A percentile compares a stretch with the other conserved stretches of the same genome.
These are phyloP conservation scores for Actinia equina DNA, from an alignment of 64 coral and sea anemone genomes.

Conservation along the genomic window DNA sequence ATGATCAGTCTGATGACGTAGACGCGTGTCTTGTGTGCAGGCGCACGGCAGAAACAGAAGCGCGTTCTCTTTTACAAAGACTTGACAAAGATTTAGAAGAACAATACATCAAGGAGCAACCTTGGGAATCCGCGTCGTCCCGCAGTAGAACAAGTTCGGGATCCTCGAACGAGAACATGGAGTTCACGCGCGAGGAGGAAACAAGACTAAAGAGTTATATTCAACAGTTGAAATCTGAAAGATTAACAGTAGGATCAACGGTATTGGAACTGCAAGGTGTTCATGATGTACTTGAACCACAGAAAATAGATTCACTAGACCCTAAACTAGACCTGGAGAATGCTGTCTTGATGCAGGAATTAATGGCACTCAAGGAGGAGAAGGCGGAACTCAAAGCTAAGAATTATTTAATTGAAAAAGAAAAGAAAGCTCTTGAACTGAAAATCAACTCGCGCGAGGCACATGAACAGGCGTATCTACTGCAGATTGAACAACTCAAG, in stretches of 20 bases:
- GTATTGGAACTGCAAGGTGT: constrained; percentile 88
- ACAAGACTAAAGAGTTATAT: constrained; percentile 84
- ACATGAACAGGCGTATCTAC: constrained; percentile 88
- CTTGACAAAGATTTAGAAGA: constrained; percentile 81
- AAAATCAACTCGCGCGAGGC: constrained; percentile 88
- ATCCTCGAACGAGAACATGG: constrained; percentile 86
- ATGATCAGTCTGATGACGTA: constrained; percentile 55
- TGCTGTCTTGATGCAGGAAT: constrained; percentile 94
- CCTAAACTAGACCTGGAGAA: constrained; percentile 96
- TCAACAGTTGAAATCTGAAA: constrained; percentile 77
- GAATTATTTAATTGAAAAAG: constrained; percentile 99
- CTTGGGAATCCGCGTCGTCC: constrained; percentile 95
- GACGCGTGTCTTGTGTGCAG: constrained; percentile 71
- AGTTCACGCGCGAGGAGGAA: constrained; percentile 88
- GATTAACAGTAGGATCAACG: constrained; percentile 76
- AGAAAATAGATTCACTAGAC: constrained; percentile 78
- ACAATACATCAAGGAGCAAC: constrained; percentile 57
- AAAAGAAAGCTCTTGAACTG: constrained; percentile 93
- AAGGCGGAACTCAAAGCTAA: constrained; percentile 96
- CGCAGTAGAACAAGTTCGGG: constrained; percentile 91
- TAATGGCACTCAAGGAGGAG: constrained; percentile 97
- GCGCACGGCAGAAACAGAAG: constrained; percentile 83
- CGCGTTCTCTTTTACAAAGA: constrained; percentile 80
- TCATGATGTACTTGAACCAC: constrained; percentile 59
- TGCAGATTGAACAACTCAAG: constrained; percentile 21